A percentile compares a stretch with the other conserved stretches of the same genome.
Conservation (phyloP, 2,888 invertebrate species). For the Tigriopus californicus region DNA sequence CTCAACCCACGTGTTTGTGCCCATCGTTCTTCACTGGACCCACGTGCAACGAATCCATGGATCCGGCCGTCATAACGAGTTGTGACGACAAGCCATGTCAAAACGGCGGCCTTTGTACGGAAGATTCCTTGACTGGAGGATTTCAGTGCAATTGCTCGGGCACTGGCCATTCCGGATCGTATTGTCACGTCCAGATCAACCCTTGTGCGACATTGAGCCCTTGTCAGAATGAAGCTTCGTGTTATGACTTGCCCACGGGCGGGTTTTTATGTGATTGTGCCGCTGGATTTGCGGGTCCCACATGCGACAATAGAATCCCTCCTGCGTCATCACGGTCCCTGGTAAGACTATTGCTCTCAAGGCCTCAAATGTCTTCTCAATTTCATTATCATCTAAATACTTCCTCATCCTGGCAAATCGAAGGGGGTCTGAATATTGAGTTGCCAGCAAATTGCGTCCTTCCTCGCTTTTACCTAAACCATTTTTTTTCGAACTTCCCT, state of each 20-base stretch:
- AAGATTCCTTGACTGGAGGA: slow-evolving; percentile 23
- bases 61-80: slow-evolving; percentile 32
- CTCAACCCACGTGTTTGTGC: slow-evolving; percentile 32
- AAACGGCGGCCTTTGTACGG: slow-evolving; percentile 50
- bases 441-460: too few relatives aligned
- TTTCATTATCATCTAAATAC: too few relatives aligned
- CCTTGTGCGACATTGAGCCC: slow-evolving; percentile 27
- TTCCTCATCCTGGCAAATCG: too few relatives aligned
- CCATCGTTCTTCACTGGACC: slow-evolving; percentile 40
- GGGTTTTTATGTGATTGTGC: slow-evolving; percentile 49
- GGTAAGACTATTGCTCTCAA: not conserved
- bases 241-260: slow-evolving; percentile 41
- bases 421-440: too few relatives aligned
- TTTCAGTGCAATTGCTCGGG: slow-evolving; percentile 42
- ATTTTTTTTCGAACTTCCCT: too few relatives aligned
- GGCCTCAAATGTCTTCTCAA: too few relatives aligned
- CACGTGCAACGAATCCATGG: slow-evolving; percentile 30
- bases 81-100: slow-evolving; percentile 45
- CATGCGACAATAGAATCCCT: slow-evolving; percentile 40
- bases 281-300: slow-evolving; percentile 62
- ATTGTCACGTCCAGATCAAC: slow-evolving; percentile 48
- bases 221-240: slow-evolving; percentile 48
- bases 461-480: too few relatives aligned
- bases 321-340: not conserved
- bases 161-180: slow-evolving; percentile 53